Evolutionary conservation across 2,113 vertebrate species (phyloP), one percentile per base, ranked within the genome.

Genomic region (Atlantisia rogersi): DNA sequence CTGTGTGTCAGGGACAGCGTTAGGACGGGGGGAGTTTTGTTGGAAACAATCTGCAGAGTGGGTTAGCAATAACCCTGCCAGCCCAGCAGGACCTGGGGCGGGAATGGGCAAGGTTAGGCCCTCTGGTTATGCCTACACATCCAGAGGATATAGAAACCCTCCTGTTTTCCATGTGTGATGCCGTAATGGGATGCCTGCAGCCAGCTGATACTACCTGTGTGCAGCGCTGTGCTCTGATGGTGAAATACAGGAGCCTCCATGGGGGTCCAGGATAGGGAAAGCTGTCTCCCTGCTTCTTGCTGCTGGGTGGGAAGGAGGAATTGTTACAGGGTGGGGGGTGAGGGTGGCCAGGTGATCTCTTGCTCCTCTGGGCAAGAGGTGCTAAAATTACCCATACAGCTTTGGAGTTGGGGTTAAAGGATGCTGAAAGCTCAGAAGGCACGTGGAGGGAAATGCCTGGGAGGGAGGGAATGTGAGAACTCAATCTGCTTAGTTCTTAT

Each of bases 401-500:
- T 88, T 92, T 39, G 16, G 19, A 46, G 20, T 67, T 2, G 1
- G 39, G 11, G 10, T 39, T 5, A 55, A 86, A 69, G 44, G 55
- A 29, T 74, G 4, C 25, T 74, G 92, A 60, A 65, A 85, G 67
- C 25, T 91, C 69, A 62, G 73, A 64, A 95, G 31, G 74, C 28
- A 19, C n/a, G 50, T 39, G 26, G 75, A 77, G 63, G 75, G 63
- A 92, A 85, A 90, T 85, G 42, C 73, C 76, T 86, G 37, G 71
- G n/a, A 73, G 63, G 68, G 79, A 83, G 59, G 63, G 82, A 90
- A 87, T 85, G 35, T 1, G 9, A 59, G 46, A 86, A 37, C 62
- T 70, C 56, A 70, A 8, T 82, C 80, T 74, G 50, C 74, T 93
- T 65, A 90, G 82, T 55, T 40, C 82, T 93, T 90, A 95, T 96